A percentile compares a stretch with the other conserved stretches of the same genome.
phyloP scores from a whole-genome alignment of 2,888 invertebrate species.

The Drosophila neonasuta region DNA sequence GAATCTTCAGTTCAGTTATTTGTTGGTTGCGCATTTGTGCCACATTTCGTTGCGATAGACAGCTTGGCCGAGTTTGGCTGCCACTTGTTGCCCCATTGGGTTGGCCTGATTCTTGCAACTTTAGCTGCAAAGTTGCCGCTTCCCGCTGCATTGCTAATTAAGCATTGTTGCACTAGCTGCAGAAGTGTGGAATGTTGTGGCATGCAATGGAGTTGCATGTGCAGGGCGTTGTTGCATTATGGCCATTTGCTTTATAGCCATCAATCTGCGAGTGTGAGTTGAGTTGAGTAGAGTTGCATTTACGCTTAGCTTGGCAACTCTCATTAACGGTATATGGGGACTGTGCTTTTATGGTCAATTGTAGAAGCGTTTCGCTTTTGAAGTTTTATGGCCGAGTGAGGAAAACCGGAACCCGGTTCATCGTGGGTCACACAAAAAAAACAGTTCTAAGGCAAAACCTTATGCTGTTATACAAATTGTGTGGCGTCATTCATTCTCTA shows the following conservation, averaged over 20 bases:
- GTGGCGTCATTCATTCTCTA: constrained; percentile 51
- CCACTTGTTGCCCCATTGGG: constrained; percentile 51
- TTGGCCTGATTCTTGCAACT: constrained; percentile 15
- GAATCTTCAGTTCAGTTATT: constrained; percentile 3
- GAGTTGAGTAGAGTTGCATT: constrained; percentile 21
- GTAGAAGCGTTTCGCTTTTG: constrained; percentile 57
- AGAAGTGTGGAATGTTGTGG: background rate
- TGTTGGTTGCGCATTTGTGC: constrained; percentile 39
- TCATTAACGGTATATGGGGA: constrained; percentile 57
- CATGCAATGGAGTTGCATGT: constrained; percentile 41
- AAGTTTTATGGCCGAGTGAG: constrained; percentile 35
- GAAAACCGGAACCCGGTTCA: constrained; percentile 46
- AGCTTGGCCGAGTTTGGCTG: constrained; percentile 43
- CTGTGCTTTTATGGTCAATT: constrained; percentile 61
- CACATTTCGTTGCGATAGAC: constrained; percentile 34
- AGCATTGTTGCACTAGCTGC: constrained; percentile 3
- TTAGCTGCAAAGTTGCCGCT: background rate
- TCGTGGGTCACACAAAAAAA: constrained; percentile 27
- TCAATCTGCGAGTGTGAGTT: background rate
- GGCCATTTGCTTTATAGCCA: constrained; percentile 39
- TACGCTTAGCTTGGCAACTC: constrained; percentile 37
- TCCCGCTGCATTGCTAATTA: constrained; percentile 46
- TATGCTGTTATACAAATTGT: constrained; percentile 28
- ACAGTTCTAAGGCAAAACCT: constrained; percentile 9
- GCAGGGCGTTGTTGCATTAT: constrained; percentile 51